phyloP scores from a whole-genome alignment of 2,797 vertebrate species.

The Coregonus ussuriensis region DNA sequence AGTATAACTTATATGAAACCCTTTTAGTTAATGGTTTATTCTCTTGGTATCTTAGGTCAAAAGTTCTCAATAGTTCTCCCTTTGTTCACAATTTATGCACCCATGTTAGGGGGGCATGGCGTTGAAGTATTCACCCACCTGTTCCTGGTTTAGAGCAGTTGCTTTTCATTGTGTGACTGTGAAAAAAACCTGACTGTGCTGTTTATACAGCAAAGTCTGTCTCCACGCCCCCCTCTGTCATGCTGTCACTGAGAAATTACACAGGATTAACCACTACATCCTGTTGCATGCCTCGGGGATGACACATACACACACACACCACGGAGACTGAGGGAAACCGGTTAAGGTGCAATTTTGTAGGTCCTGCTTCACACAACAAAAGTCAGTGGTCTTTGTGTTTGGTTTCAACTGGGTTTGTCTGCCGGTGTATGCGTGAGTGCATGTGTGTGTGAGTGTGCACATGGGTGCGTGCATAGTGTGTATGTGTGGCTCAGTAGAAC shows the following conservation, averaged over 20 bases:
- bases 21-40: not conserved
- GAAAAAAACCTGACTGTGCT: slow-evolving; percentile 7
- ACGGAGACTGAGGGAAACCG: slow-evolving; percentile 45
- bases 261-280: slow-evolving; percentile 49
- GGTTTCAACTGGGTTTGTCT: slow-evolving; percentile 62
- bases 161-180: slow-evolving; percentile 17
- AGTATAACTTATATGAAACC: slow-evolving; percentile 35
- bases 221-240: slow-evolving; percentile 3
- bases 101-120: not conserved
- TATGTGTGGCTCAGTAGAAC: slow-evolving; percentile 12
- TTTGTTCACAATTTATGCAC: not conserved
- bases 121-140: not conserved
- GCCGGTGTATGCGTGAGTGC: slow-evolving; percentile 39
- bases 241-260: slow-evolving; percentile 35
- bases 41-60: not conserved
- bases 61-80: not conserved
- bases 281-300: slow-evolving; percentile 43
- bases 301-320: slow-evolving; percentile 28
- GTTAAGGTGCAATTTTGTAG: slow-evolving; percentile 58
- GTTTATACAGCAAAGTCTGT: slow-evolving; percentile 49
- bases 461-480: slow-evolving; percentile 2
- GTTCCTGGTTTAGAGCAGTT: not conserved
- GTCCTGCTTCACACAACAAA: slow-evolving; percentile 36
- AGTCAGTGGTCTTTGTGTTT: slow-evolving; percentile 27
- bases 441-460: slow-evolving; percentile 11